These are phyloP conservation scores for Mya arenaria DNA, from an alignment of 1,140 invertebrate genomes.

Conservation along the genomic window DNA sequence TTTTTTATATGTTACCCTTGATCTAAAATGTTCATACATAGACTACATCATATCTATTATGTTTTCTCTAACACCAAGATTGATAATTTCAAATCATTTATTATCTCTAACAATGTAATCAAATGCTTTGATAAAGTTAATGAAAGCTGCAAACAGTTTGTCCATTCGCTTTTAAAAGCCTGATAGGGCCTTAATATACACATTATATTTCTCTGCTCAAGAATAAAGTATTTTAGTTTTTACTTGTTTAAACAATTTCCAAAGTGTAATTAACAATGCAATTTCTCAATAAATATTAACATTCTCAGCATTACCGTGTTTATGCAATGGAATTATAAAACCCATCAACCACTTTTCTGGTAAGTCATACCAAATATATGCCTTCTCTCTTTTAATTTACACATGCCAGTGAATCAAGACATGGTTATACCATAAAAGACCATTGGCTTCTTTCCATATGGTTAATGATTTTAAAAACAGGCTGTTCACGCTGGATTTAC, in stretches of 20 bases:
- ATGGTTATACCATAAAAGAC: too few species aligned
- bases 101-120: neutral
- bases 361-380: too few species aligned
- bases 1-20: neutral
- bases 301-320: neutral
- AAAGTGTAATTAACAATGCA: neutral
- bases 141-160: neutral
- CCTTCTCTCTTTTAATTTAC: too few species aligned
- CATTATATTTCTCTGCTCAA: neutral
- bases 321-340: neutral
- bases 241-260: neutral
- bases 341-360: neutral
- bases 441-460: too few species aligned
- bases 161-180: neutral
- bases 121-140: neutral
- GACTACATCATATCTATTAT: neutral
- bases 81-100: neutral
- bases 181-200: neutral
- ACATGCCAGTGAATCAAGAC: too few species aligned
- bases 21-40: neutral
- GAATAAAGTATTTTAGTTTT: neutral
- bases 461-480: too few species aligned
- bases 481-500: too few species aligned
- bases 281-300: neutral
- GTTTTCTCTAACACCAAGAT: neutral